Evolutionary conservation across 1,140 invertebrate genomes (phyloP), one percentile per base, ranked within the genome.

Genomic region (Caligus rogercresseyi): DNA sequence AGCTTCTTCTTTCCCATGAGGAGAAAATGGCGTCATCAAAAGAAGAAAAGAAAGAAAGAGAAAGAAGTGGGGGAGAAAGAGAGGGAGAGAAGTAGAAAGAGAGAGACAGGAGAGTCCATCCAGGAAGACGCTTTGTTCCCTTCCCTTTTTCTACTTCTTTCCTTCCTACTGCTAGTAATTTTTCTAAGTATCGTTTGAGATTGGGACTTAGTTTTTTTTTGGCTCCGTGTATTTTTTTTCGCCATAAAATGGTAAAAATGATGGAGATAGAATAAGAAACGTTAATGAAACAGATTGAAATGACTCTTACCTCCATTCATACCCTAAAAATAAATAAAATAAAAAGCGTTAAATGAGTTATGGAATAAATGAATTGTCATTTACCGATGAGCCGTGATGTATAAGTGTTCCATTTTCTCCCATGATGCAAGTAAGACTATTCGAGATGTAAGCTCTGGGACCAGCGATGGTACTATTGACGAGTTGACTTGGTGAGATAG

Each of bases 151-250:
- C n/a, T 51, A n/a, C 43, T 51, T 14, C 43, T 14, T 51, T 14
- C 13, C 43, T 14, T 13, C 43, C 43, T 51, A 16, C n/a, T 54
- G n/a, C 53, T 54, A 16, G n/a, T 19, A 54, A 54, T 7, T 54
- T 54, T 54, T 54, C 53, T 54, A 54, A 54, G 53, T 54, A 54
- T 54, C 53, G 53, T 54, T 54, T 23, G 21, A 23, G 21, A 54
- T 54, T 54, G 53, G 53, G 53, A 54, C 53, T 54, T 54, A 54
- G 53, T 43, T 43, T 43, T n/a, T 43, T n/a, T n/a, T n/a, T n/a
- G n/a, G n/a, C n/a, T n/a, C n/a, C n/a, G n/a, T n/a, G n/a, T n/a
- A n/a, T n/a, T n/a, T n/a, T n/a, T n/a, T n/a, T n/a, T n/a, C n/a
- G n/a, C n/a, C n/a, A n/a, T n/a, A n/a, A n/a, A n/a, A n/a, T n/a